Base-by-base conservation (phyloP, 2,113 vertebrate species). In the Phyllopteryx taeniolatus region DNA sequence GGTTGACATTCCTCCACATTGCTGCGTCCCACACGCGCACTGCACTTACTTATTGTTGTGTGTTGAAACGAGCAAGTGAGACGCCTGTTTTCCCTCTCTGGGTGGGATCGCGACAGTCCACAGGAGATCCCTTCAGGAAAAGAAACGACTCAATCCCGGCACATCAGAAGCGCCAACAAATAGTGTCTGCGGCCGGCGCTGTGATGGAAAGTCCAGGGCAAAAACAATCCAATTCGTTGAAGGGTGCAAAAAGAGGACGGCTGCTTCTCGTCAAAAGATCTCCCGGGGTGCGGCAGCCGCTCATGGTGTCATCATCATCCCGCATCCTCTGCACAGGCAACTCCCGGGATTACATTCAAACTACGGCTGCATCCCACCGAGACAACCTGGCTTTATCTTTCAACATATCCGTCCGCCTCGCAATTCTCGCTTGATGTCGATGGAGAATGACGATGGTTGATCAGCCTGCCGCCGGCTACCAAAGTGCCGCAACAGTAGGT, bases 1-100 rank as follows among this genome's bases (percentile, higher is more conserved):
- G 15, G 19, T 43, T 42, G 51, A 74, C 53, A 68, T n/a, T 43
- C 46, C 56, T 59, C 2, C 12, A 35, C n/a, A 73, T 51, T 70
- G 72, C 73, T 82, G 74, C 65, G 76, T 73, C 72, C 66, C 64
- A 71, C 76, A 70, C 54, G 43, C 73, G 63, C 72, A 63, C 13
- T 67, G 70, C 72, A 91, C 91, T 79, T 91, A 92, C 91, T 89
- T 92, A 74, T 77, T 79, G 63, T 61, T 77, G 69, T 81, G 78
- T 78, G 84, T 72, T 81, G 81, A 81, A 80, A 81, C 54, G 78
- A 81, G 68, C 81, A 87, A 84, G 79, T 80, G 84, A 85, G 79
- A 68, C 63, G 80, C 56, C 64, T 78, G 77, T 71, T 79, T 75
- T 85, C 59, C 70, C 73, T 80, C 76, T 61, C 47, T 47, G 54